phyloP scores from a whole-genome alignment of 2,888 invertebrate genomes.

The Drosophila mettleri region DNA sequence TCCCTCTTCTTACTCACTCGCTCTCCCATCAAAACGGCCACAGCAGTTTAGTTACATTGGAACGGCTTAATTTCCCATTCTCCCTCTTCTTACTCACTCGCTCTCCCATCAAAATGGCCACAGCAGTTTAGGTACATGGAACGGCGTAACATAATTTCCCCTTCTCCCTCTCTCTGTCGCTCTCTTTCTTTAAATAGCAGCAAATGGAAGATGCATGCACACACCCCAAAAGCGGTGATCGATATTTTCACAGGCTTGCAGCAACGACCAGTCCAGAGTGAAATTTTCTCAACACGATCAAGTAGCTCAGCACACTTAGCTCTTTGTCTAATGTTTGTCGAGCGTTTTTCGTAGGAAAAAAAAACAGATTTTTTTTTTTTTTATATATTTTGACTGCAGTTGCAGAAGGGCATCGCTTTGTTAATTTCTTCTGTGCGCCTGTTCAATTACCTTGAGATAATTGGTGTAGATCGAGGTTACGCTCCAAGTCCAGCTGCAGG shows the following conservation, averaged over 20 bases:
- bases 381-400: slow-evolving; percentile 16
- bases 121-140: not conserved
- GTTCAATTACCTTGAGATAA: slow-evolving; percentile 80
- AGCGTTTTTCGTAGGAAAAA: slow-evolving; percentile 46
- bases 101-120: too few species aligned
- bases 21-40: too few species aligned
- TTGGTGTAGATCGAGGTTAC: slow-evolving; percentile 83
- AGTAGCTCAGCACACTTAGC: slow-evolving; percentile 19
- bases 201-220: slow-evolving; percentile 1
- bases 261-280: slow-evolving; percentile 46
- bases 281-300: slow-evolving; percentile 26
- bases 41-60: not conserved
- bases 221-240: slow-evolving; percentile 72
- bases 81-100: not conserved
- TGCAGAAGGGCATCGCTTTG: slow-evolving; percentile 43
- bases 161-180: not conserved
- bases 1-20: not conserved
- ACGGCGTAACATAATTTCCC: slow-evolving; percentile 1
- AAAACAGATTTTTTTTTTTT: slow-evolving; percentile 10
- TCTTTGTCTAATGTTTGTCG: slow-evolving; percentile 29
- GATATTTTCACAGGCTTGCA: slow-evolving; percentile 76
- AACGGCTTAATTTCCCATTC: not conserved
- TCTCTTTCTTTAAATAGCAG: not conserved
- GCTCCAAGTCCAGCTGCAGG: not conserved
- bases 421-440: slow-evolving; percentile 72